phyloP scores from a whole-genome alignment of 1,140 invertebrate genomes.

The Ceratitis capitata region DNA sequence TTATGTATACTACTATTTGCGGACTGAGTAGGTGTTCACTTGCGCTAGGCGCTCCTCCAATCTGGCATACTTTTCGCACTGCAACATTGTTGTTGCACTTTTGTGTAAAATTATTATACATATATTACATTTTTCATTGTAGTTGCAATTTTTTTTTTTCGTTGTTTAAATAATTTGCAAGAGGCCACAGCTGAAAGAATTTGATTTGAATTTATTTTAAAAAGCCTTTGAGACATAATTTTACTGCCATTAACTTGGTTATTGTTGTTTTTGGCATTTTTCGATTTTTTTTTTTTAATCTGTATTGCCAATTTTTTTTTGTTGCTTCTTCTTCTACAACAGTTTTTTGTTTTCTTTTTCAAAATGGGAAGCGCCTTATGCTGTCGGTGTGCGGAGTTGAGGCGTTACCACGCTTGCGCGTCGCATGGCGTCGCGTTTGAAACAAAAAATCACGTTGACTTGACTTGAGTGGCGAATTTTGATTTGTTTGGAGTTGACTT shows the following conservation, averaged over 20 bases:
- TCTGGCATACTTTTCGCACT: slow-evolving; percentile 45
- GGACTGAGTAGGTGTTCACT: slow-evolving; percentile 4
- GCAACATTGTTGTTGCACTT: not conserved
- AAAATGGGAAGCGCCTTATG: too few relatives aligned
- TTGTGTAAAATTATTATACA: not conserved
- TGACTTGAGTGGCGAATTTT: slow-evolving; percentile 20
- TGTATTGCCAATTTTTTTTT: not conserved
- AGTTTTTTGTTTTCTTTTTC: not conserved
- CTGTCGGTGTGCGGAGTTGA: not conserved
- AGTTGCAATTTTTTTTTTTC: not conserved
- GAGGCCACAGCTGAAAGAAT: slow-evolving; percentile 29
- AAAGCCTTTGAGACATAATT: slow-evolving; percentile 30
- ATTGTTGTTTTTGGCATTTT: not conserved
- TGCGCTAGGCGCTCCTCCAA: slow-evolving; percentile 46
- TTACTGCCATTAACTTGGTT: slow-evolving; percentile 18
- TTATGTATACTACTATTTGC: not conserved
- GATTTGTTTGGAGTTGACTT: slow-evolving; percentile 11
- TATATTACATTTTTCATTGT: not conserved
- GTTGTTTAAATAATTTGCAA: slow-evolving; percentile 5
- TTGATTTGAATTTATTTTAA: slow-evolving; percentile 51
- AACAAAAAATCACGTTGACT: slow-evolving; percentile 12
- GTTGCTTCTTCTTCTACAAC: not conserved
- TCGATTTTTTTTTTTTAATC: not conserved
- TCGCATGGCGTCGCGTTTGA: too few relatives aligned
- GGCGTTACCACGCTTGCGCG: not conserved